phyloP scores from a whole-genome alignment of 2,113 vertebrate genomes.

The Leiothrix lutea region DNA sequence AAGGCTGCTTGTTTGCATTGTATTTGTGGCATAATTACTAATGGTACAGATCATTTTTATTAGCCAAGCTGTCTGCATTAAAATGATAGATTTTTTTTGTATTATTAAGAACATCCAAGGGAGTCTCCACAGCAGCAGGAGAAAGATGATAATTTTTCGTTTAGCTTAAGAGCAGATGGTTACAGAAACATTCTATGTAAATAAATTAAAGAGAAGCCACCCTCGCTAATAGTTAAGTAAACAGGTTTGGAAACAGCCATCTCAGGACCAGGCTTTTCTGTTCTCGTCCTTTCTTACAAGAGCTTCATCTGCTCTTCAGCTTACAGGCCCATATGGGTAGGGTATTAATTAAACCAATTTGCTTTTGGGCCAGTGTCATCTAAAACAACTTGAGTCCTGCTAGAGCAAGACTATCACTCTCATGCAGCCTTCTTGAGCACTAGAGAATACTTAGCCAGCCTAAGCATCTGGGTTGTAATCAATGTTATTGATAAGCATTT shows the following conservation, averaged over 20 bases:
- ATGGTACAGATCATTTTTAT: slow-evolving; percentile 78
- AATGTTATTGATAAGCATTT: slow-evolving; percentile 32
- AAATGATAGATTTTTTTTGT: slow-evolving; percentile 74
- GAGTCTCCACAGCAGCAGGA: slow-evolving; percentile 53
- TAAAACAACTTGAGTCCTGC: neutral
- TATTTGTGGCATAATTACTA: slow-evolving; percentile 75
- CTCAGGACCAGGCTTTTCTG: neutral
- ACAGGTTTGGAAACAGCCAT: slow-evolving; percentile 1
- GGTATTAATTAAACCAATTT: slow-evolving; percentile 51
- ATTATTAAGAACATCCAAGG: slow-evolving; percentile 70
- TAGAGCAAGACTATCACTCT: neutral
- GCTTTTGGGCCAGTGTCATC: slow-evolving; percentile 44
- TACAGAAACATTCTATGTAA: slow-evolving; percentile 70
- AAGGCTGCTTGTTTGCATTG: slow-evolving; percentile 53
- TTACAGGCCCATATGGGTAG: neutral
- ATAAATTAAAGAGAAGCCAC: slow-evolving; percentile 62
- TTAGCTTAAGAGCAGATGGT: slow-evolving; percentile 77
- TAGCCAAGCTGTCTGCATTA: slow-evolving; percentile 76
- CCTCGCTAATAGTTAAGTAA: slow-evolving; percentile 44
- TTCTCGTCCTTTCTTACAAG: neutral
- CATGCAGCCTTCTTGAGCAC: neutral
- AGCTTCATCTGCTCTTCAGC: neutral
- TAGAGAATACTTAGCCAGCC: neutral
- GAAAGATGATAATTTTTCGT: slow-evolving; percentile 73
- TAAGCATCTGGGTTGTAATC: slow-evolving; percentile 11